phyloP scores from a whole-genome alignment of 2,113 vertebrate species.

The Charadrius vociferus region DNA sequence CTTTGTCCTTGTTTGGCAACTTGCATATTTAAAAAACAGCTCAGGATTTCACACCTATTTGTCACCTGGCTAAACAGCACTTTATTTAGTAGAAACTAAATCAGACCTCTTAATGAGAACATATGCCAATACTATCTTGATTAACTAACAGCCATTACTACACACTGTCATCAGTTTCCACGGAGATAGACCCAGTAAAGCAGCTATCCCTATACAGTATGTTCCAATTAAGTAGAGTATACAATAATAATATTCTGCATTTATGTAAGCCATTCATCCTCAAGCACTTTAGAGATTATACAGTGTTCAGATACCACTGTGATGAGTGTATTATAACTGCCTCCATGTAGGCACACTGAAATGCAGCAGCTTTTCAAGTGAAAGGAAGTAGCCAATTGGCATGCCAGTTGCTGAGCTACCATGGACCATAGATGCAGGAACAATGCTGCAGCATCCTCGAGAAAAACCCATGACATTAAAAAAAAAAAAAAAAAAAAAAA shows the following conservation, averaged over 20 bases:
- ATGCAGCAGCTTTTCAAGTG: background rate
- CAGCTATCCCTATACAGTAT: background rate
- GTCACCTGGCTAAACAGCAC: background rate
- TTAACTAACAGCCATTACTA: background rate
- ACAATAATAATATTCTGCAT: background rate
- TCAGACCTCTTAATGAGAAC: background rate
- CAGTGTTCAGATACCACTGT: background rate
- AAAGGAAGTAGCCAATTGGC: background rate
- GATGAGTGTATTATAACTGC: background rate
- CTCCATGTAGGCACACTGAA: background rate
- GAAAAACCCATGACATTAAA: background rate
- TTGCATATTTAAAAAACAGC: background rate
- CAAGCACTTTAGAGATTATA: background rate
- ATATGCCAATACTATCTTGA: background rate
- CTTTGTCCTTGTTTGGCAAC: background rate
- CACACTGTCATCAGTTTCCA: background rate
- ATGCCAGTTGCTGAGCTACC: background rate
- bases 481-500: background rate
- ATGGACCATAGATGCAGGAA: background rate
- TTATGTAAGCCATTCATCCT: background rate
- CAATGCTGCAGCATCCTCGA: background rate
- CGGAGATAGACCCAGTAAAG: background rate
- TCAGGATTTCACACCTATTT: background rate
- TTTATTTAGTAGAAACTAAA: background rate
- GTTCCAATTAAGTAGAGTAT: background rate